Conservation (phyloP, 2,888 invertebrate genomes). For the Fragum fragum region DNA sequence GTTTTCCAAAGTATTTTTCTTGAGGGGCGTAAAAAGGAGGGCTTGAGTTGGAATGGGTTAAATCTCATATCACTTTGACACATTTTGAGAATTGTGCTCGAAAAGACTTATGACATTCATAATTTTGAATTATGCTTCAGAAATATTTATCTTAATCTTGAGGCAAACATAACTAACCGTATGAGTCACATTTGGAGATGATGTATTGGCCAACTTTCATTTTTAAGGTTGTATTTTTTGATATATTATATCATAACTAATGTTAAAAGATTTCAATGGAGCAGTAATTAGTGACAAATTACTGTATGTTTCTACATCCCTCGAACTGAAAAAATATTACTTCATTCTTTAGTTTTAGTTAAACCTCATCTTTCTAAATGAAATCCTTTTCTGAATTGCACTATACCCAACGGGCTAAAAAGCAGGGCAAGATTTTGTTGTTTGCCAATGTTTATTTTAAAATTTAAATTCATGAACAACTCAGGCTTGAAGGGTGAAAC, state of each 20-base stretch:
- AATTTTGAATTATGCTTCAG: neutral
- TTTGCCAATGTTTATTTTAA: too few relatives aligned
- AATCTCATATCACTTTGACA: neutral
- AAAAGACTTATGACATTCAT: neutral
- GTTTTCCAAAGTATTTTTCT: too few relatives aligned
- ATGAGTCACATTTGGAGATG: neutral
- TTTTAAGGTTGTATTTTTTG: constrained; percentile 14
- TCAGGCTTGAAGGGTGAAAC: too few relatives aligned
- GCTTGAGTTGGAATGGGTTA: too few relatives aligned
- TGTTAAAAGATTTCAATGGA: neutral
- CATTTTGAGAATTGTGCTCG: neutral
- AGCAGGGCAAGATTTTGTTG: too few relatives aligned
- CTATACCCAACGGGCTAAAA: too few relatives aligned
- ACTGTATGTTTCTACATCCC: neutral
- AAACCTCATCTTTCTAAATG: too few relatives aligned
- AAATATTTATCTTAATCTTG: neutral
- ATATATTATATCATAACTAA: constrained; percentile 28
- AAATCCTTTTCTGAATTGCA: too few relatives aligned
- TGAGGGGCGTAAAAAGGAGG: too few relatives aligned
- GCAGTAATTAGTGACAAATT: neutral
- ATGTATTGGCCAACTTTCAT: neutral
- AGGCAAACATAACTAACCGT: neutral
- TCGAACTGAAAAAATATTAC: neutral
- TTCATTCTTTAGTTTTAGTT: too few relatives aligned
- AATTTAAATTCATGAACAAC: too few relatives aligned